Evolutionary conservation across 2,797 vertebrate species (phyloP).

Genomic region (Gymnoscopelus microlampas): DNA sequence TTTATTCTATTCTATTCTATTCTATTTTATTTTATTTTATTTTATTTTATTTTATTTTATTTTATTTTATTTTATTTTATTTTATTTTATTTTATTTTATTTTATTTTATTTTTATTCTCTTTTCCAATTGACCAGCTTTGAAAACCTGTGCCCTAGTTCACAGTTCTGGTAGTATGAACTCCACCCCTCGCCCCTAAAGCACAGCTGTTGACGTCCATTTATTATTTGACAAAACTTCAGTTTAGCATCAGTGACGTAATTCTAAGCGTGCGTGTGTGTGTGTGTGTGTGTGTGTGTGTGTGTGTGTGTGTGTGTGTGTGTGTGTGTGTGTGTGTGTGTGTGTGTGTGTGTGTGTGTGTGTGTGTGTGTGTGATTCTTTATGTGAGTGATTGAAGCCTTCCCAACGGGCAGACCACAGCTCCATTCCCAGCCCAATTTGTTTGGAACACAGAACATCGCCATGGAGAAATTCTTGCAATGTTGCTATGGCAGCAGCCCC

Average conservation of each 20-base stretch:
- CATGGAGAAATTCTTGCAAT: conserved; percentile 68
- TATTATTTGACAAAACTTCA: conserved; percentile 30
- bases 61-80: no score
- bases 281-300: conserved; percentile 8
- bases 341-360: not conserved
- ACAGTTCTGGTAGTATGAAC: not conserved
- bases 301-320: conserved; percentile 7
- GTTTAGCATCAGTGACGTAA: conserved; percentile 22
- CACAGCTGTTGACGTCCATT: not conserved
- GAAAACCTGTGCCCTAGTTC: no score
- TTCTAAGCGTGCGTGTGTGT: conserved; percentile 17
- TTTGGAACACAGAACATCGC: conserved; percentile 69
- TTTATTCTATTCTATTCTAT: no score
- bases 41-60: no score
- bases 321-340: conserved; percentile 34
- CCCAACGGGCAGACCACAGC: conserved; percentile 50
- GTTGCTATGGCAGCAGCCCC: conserved; percentile 73
- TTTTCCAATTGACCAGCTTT: no score
- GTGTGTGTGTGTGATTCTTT: not conserved
- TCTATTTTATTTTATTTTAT: no score
- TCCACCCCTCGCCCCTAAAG: not conserved
- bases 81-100: no score
- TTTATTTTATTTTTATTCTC: no score
- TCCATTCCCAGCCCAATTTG: conserved; percentile 76
- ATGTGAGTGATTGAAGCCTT: conserved; percentile 42